Percentiles rank a stretch among this genome's conserved stretches.
Evolutionary conservation across 1,140 invertebrate genomes (phyloP).

Genomic region (Latrodectus geometricus): DNA sequence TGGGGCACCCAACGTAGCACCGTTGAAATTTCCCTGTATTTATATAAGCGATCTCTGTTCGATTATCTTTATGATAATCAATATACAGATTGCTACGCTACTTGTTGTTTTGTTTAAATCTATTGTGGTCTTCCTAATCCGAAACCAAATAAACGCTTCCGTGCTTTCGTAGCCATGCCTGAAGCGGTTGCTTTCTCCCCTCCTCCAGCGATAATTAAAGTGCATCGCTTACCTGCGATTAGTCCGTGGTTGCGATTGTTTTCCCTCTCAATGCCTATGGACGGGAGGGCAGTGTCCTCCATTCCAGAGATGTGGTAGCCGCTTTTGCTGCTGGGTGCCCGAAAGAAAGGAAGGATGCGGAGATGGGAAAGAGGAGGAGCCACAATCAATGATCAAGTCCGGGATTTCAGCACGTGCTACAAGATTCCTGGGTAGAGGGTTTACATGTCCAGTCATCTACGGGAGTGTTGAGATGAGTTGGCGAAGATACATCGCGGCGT

Average conservation of each 20-base stretch:
- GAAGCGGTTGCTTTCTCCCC: not conserved
- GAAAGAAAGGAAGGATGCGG: not conserved
- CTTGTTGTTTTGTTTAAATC: too few relatives aligned
- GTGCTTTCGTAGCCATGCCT: not conserved
- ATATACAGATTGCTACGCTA: too few relatives aligned
- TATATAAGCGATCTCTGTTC: too few relatives aligned
- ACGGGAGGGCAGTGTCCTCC: conserved; percentile 32
- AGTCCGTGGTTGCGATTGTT: conserved; percentile 13
- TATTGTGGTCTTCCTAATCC: not conserved
- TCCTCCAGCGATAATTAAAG: conserved; percentile 10
- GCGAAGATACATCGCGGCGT: not conserved
- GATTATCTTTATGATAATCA: too few relatives aligned
- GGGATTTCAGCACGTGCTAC: conserved; percentile 13
- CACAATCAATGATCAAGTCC: conserved; percentile 25
- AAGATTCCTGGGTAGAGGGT: not conserved
- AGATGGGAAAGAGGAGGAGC: too few relatives aligned
- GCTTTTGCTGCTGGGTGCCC: not conserved
- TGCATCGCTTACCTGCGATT: conserved; percentile 33
- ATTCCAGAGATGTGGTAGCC: not conserved
- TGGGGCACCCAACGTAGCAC: too few relatives aligned
- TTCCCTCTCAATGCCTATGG: not conserved
- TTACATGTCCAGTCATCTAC: not conserved
- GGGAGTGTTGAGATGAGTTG: not conserved
- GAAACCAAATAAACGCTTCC: not conserved
- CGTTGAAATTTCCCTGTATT: too few relatives aligned